Evolutionary conservation across 2,797 vertebrate species (phyloP).

Genomic region (Rhincodon typus): DNA sequence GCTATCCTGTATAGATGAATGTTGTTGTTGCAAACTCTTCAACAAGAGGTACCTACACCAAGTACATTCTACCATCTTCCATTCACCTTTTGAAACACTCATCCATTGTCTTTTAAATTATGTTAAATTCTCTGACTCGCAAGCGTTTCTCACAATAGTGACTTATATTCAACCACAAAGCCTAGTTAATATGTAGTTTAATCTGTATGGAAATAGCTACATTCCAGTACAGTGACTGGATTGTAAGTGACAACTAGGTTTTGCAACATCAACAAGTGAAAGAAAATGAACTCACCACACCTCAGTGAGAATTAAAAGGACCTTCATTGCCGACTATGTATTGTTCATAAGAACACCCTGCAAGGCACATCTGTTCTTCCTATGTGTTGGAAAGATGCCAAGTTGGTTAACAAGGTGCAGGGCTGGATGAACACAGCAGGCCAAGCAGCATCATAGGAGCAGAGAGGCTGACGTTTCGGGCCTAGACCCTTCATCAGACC

Average conservation of each 20-base stretch:
- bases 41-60: not conserved
- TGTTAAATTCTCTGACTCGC: not conserved
- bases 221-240: not conserved
- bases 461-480: too few species aligned
- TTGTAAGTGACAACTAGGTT: not conserved
- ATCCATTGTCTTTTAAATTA: not conserved
- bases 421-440: too few species aligned
- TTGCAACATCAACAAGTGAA: not conserved
- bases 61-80: not conserved
- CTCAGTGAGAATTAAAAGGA: not conserved
- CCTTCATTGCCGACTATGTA: not conserved
- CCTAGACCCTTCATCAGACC: too few species aligned
- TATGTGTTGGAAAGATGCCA: too few species aligned
- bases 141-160: not conserved
- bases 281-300: not conserved
- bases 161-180: not conserved
- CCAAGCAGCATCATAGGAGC: too few species aligned
- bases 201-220: not conserved
- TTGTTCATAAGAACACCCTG: not conserved
- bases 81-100: not conserved
- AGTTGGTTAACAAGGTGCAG: too few species aligned
- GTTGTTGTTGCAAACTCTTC: not conserved
- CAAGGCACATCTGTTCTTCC: too few species aligned
- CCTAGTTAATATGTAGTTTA: not conserved
- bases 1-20: not conserved